phyloP scores from a whole-genome alignment of 2,888 invertebrate species.

The Hedychridium roseum region DNA sequence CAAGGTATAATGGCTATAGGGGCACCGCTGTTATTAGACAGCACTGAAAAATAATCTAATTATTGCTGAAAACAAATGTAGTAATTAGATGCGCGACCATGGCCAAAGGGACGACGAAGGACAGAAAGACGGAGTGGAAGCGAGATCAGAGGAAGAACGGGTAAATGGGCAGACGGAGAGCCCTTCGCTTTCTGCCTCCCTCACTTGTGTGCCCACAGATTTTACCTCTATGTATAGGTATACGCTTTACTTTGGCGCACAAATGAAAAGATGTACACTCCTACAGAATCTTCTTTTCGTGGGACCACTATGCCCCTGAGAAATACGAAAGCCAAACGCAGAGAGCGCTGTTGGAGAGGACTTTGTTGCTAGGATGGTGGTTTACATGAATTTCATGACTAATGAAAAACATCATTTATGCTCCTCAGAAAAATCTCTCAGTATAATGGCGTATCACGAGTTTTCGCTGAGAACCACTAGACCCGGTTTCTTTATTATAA shows the following conservation, averaged over 20 bases:
- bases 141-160: background rate
- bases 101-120: background rate
- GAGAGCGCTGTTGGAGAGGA: too few relatives aligned
- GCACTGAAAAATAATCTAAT: conserved; percentile 62
- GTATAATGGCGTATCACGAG: too few relatives aligned
- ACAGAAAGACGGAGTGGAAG: background rate
- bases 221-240: conserved; percentile 45
- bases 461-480: too few relatives aligned
- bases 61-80: conserved; percentile 63
- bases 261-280: conserved; percentile 61
- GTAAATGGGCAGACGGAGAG: conserved; percentile 1
- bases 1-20: conserved; percentile 52
- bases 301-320: conserved; percentile 43
- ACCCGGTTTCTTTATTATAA: too few relatives aligned
- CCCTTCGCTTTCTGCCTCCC: conserved; percentile 34
- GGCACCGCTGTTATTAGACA: conserved; percentile 42
- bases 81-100: conserved; percentile 58
- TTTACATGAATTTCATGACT: too few relatives aligned
- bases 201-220: conserved; percentile 34
- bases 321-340: background rate
- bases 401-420: too few relatives aligned
- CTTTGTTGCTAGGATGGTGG: too few relatives aligned
- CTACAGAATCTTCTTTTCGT: conserved; percentile 45
- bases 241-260: conserved; percentile 21
- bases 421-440: too few relatives aligned